A percentile compares a stretch with the other conserved stretches of the same genome.
These are phyloP conservation scores for Oligia fasciuncula DNA, from an alignment of 2,888 invertebrate species.

Conservation along the genomic window DNA sequence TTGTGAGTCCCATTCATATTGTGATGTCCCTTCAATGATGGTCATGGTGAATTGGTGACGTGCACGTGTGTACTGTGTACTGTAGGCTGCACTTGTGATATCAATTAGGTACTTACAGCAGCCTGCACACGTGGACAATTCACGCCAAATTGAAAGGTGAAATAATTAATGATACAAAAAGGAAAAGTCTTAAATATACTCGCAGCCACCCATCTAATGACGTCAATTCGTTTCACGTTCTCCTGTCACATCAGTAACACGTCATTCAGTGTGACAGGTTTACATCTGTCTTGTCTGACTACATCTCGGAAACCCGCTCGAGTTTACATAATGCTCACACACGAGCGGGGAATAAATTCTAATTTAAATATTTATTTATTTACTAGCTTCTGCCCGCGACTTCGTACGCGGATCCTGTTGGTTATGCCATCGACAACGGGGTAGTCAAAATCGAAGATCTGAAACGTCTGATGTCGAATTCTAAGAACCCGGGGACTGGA, in stretches of 20 bases:
- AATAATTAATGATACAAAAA: background rate
- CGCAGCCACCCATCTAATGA: background rate
- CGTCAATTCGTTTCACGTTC: background rate
- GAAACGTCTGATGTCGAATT: too few species aligned
- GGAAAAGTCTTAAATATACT: background rate
- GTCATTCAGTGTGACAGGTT: background rate
- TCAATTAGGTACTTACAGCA: background rate
- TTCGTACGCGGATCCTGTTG: too few species aligned
- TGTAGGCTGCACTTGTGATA: background rate
- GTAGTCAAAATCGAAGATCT: too few species aligned
- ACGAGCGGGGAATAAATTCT: constrained; percentile 2
- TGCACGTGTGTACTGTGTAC: background rate
- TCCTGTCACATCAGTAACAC: background rate
- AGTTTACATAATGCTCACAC: background rate
- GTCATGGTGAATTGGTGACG: background rate
- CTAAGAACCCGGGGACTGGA: too few species aligned
- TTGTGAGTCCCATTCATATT: constrained; percentile 32
- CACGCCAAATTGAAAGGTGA: background rate
- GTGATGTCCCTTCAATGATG: constrained; percentile 8
- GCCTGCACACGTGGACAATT: background rate
- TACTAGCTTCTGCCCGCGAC: too few species aligned
- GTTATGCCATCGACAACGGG: too few species aligned
- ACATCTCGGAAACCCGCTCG: background rate
- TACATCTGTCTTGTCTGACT: constrained; percentile 5
- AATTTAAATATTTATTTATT: too few species aligned